Evolutionary conservation across 92 coral and sea anemone genomes (phyloP).

Genomic region (Epizoanthus illoricatus): DNA sequence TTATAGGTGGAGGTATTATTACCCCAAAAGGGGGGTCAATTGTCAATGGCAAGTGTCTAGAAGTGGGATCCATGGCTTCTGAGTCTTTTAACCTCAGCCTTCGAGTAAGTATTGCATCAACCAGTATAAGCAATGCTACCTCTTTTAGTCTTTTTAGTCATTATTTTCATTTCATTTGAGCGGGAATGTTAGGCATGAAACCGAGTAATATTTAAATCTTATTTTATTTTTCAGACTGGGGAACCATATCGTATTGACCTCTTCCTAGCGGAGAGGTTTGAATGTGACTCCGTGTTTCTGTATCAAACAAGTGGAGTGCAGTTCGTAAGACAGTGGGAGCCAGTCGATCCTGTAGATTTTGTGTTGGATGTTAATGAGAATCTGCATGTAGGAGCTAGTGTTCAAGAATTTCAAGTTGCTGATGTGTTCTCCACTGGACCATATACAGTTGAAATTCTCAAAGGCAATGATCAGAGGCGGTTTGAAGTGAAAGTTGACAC

Average conservation of each 20-base stretch:
- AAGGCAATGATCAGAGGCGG: conserved; percentile 85
- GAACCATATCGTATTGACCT: conserved; percentile 81
- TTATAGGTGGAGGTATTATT: conserved; percentile 60
- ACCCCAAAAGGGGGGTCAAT: conserved; percentile 63
- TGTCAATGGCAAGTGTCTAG: conserved; percentile 67
- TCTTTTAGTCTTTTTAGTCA: too few relatives aligned
- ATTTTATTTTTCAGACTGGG: conserved; percentile 49
- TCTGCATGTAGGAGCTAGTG: conserved; percentile 58
- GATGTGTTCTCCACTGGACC: conserved; percentile 86
- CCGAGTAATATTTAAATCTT: too few relatives aligned
- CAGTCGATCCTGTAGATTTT: conserved; percentile 68
- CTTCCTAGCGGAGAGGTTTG: conserved; percentile 86
- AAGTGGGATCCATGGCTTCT: conserved; percentile 46
- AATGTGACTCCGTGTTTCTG: conserved; percentile 75
- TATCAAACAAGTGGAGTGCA: conserved; percentile 87
- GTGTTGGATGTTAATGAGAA: conserved; percentile 61
- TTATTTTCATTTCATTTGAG: too few relatives aligned
- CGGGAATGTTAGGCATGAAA: too few relatives aligned
- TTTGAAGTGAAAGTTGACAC: conserved; percentile 69
- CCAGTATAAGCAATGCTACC: too few relatives aligned
- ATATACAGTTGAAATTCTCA: conserved; percentile 68
- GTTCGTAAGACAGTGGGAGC: conserved; percentile 67
- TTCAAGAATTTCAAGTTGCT: conserved; percentile 70
- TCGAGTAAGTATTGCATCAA: conserved; percentile 45
- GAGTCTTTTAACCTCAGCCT: conserved; percentile 65